Percentiles rank a stretch among this genome's conserved stretches.
These are phyloP conservation scores for Drosophila pachea DNA, from an alignment of 1,140 invertebrate genomes.

Conservation along the genomic window DNA sequence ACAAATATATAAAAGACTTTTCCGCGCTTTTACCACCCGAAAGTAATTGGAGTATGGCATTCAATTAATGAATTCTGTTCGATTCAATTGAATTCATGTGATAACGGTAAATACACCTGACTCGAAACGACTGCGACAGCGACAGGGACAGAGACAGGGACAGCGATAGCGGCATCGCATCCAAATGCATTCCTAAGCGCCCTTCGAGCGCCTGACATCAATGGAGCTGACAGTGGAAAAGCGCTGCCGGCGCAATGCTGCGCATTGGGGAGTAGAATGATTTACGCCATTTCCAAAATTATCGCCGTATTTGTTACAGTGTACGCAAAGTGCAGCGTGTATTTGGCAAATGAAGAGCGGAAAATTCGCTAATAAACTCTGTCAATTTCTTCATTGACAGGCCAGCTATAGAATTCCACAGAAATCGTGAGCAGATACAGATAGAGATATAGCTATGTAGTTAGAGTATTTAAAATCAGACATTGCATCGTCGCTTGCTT, in stretches of 20 bases:
- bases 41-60: conserved; percentile 57
- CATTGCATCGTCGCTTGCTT: too few species aligned
- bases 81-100: conserved; percentile 48
- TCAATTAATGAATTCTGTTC: conserved; percentile 48
- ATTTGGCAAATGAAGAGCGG: too few species aligned
- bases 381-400: too few species aligned
- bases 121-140: too few species aligned
- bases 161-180: not conserved
- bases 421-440: too few species aligned
- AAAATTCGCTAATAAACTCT: too few species aligned
- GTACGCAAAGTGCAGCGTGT: too few species aligned
- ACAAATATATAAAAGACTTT: conserved; percentile 35
- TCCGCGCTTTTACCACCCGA: not conserved
- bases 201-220: conserved; percentile 1
- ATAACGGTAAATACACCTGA: conserved; percentile 49
- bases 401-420: too few species aligned
- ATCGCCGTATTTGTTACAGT: not conserved
- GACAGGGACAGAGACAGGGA: too few species aligned
- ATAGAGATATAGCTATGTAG: too few species aligned
- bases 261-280: not conserved
- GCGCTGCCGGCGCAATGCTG: not conserved
- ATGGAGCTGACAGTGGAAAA: not conserved
- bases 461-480: too few species aligned
- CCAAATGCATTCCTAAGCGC: conserved; percentile 10
- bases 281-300: conserved; percentile 6